Conservation (phyloP, 2,113 vertebrate species). For the Salvelinus sp. region DNA sequence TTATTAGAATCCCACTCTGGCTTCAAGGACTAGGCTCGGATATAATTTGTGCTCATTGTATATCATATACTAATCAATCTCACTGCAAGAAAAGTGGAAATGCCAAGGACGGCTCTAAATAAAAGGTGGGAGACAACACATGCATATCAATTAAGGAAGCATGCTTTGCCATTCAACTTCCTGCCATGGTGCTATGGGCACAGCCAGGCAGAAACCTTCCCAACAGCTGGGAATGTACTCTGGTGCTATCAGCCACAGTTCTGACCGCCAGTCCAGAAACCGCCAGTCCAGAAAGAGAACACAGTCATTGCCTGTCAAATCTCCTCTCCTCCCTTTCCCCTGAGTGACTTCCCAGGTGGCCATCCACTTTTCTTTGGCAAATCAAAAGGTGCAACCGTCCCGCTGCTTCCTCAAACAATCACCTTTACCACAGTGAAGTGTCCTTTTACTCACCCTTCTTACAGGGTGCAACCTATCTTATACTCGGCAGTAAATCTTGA, state of each 20-base stretch:
- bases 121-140: background rate
- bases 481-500: too few relatives aligned
- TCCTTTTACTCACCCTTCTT: background rate
- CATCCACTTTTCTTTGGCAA: background rate
- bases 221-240: background rate
- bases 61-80: slow-evolving; percentile 21
- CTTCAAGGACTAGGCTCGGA: slow-evolving; percentile 30
- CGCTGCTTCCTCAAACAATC: background rate
- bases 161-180: too few relatives aligned
- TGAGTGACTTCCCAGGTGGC: background rate
- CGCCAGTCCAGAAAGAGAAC: background rate
- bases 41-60: background rate
- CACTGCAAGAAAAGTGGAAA: background rate
- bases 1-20: slow-evolving; percentile 23
- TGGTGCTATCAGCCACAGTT: background rate
- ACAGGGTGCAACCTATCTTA: background rate
- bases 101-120: slow-evolving; percentile 4
- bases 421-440: background rate
- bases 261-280: background rate
- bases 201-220: too few relatives aligned
- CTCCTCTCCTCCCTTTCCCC: background rate
- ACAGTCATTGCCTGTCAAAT: background rate
- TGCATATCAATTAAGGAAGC: background rate
- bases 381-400: background rate
- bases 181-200: too few relatives aligned